phyloP scores from a whole-genome alignment of 1,140 invertebrate genomes.

The Leptinotarsa undecemlineata region DNA sequence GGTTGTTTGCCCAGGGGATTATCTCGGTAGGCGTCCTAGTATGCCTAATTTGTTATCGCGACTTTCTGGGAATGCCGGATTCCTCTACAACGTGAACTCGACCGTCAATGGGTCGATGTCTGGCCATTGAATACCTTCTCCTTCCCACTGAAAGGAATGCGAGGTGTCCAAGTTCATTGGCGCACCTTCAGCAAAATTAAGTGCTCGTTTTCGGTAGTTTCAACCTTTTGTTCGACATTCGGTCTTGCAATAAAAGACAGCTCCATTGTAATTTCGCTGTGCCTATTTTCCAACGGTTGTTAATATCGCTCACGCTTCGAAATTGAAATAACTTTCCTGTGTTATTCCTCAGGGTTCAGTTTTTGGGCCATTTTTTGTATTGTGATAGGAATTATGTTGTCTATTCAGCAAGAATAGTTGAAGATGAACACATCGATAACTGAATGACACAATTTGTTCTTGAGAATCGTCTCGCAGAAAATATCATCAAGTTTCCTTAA shows the following conservation, averaged over 20 bases:
- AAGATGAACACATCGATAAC: no score
- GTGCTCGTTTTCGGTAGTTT: background rate
- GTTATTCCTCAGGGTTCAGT: no score
- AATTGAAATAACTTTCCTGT: no score
- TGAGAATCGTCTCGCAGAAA: no score
- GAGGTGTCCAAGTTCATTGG: conserved; percentile 18
- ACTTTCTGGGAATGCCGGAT: conserved; percentile 16
- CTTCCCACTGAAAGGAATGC: conserved; percentile 19
- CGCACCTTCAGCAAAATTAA: background rate
- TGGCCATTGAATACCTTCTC: conserved; percentile 17
- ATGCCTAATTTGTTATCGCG: conserved; percentile 7
- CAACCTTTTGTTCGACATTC: background rate
- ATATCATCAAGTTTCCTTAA: no score
- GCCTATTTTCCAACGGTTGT: no score
- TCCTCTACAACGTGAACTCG: conserved; percentile 4
- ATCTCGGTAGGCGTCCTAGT: background rate
- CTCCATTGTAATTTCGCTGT: no score
- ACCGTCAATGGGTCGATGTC: conserved; percentile 22
- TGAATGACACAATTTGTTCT: no score
- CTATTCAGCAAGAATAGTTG: no score
- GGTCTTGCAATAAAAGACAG: background rate
- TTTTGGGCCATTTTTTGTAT: no score
- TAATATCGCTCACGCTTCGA: no score
- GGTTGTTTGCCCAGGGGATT: background rate
- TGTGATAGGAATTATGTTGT: no score